phyloP scores from a whole-genome alignment of 2,113 vertebrate species.

The Burhinus bistriatus region DNA sequence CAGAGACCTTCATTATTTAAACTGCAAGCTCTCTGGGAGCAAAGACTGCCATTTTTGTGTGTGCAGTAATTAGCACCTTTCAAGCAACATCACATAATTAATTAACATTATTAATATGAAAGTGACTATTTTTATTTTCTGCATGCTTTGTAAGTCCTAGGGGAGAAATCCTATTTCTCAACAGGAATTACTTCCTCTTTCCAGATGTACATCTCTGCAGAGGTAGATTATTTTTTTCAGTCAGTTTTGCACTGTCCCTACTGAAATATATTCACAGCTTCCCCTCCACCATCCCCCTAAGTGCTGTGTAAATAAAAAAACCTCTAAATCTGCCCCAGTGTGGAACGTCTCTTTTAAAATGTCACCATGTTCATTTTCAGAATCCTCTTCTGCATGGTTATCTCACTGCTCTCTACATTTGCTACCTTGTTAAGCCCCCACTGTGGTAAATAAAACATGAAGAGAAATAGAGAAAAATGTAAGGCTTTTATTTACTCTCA shows the following conservation, averaged over 20 bases:
- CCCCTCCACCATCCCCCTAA: neutral
- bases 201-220: neutral
- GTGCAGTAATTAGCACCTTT: neutral
- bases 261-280: neutral
- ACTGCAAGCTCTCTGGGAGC: neutral
- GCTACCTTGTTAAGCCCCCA: conserved; percentile 70
- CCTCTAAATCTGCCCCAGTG: conserved; percentile 9
- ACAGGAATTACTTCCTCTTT: neutral
- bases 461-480: conserved; percentile 71
- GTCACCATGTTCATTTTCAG: conserved; percentile 24
- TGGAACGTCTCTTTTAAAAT: conserved; percentile 37
- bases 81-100: neutral
- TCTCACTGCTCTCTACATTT: conserved; percentile 60
- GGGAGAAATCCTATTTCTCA: neutral
- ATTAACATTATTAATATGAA: neutral
- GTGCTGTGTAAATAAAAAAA: neutral
- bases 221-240: neutral
- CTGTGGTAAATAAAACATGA: conserved; percentile 77
- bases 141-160: neutral
- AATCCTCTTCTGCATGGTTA: conserved; percentile 49
- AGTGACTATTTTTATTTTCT: neutral
- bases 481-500: conserved; percentile 74
- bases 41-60: neutral
- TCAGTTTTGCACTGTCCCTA: neutral
- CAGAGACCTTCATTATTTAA: neutral